phyloP scores from a whole-genome alignment of 1,140 invertebrate genomes.

The Sesamia nonagrioides region DNA sequence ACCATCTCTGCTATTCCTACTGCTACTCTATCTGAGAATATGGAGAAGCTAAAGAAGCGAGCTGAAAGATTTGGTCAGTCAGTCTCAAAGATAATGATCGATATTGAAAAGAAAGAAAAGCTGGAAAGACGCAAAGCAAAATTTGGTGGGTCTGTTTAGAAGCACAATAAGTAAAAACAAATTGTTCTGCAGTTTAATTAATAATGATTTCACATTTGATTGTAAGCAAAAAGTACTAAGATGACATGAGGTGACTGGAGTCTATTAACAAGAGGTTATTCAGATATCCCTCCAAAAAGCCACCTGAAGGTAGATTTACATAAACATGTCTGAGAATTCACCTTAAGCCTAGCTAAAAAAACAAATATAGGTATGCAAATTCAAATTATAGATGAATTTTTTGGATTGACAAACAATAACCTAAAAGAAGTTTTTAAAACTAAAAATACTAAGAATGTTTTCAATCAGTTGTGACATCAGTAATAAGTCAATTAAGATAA shows the following conservation, averaged over 20 bases:
- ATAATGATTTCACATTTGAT: neutral
- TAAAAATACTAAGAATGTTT: neutral
- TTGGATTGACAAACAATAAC: no score
- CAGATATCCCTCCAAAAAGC: no score
- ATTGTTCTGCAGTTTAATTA: neutral
- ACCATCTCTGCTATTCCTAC: conserved; percentile 76
- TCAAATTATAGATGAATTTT: no score
- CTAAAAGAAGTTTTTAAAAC: neutral
- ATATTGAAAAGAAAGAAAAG: conserved; percentile 90
- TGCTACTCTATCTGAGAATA: conserved; percentile 82
- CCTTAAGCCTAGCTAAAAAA: no score
- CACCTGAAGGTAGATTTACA: no score
- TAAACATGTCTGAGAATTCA: no score
- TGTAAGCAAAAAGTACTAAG: neutral
- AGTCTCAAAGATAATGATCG: conserved; percentile 90
- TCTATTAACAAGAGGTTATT: no score
- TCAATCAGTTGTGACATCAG: conserved; percentile 16
- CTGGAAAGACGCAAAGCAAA: conserved; percentile 91
- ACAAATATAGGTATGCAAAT: no score
- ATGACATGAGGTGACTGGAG: no score
- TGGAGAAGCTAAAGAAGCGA: conserved; percentile 91
- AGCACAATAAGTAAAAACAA: conserved; percentile 12
- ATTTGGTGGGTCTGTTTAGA: conserved; percentile 86
- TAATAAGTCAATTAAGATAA: conserved; percentile 17
- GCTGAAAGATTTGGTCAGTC: conserved; percentile 92